Evolutionary conservation across 1,140 invertebrate genomes (phyloP), one percentile per base, ranked within the genome.

Genomic region (Leguminivora glycinivorella): DNA sequence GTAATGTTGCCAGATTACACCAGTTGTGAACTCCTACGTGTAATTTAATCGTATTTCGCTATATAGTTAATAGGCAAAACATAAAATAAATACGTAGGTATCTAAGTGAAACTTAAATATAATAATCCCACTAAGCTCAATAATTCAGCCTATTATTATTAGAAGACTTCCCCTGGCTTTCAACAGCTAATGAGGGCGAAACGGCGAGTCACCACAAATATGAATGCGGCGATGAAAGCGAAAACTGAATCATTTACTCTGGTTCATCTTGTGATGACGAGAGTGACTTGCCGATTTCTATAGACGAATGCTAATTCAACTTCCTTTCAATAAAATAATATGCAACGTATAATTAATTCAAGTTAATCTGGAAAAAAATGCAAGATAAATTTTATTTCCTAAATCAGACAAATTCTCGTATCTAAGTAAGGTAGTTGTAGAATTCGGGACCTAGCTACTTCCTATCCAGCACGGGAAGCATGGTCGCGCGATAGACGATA

Each of bases 141-240:
- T 52, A 0, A 52, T 52, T 7, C 7, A 17, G 47, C 1, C 47
- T n/a, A 52, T 52, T 52, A 52, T 52, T 17, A 17, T 52, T 6
- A 19, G 47, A 52, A 52, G 19, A 9, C 47, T 52, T 52, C 77
- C 58, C 70, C 69, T 73, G 69, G 75, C 75, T 77, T 75, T 77
- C 77, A 67, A 73, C 72, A 47, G 60, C 75, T 76, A 76, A 79
- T 76, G 75, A 75, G 70, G 40, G 66, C 68, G 56, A 67, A 74
- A 72, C 29, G 70, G 72, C 69, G 71, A 76, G 47, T 78, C 77
- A 78, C 69, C 75, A 40, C 60, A 66, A 43, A 38, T 40, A 52
- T 43, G 72, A 69, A 70, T 56, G 31, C 29, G 47, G 34, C 25
- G 56, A 67, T 68, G 70, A 68, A 68, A 58, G 56, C 56, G 56